These are phyloP conservation scores for Microcebus murinus DNA, from an alignment of 2,113 vertebrate genomes.

Conservation along the genomic window DNA sequence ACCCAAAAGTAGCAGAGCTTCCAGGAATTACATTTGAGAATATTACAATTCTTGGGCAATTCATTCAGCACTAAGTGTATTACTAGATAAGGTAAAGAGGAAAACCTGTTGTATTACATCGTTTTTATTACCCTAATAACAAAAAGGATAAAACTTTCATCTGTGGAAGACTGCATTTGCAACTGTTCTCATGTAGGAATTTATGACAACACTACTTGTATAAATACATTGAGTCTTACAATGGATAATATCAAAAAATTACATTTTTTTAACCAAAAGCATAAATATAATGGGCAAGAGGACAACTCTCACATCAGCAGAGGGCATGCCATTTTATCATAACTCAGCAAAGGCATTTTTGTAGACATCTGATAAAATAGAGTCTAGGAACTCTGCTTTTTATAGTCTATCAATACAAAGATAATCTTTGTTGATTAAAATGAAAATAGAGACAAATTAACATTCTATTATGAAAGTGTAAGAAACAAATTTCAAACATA, in stretches of 20 bases:
- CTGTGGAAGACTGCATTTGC: conserved; percentile 18
- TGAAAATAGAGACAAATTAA: conserved; percentile 27
- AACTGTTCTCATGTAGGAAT: conserved; percentile 47
- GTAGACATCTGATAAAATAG: conserved; percentile 45
- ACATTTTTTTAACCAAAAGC: conserved; percentile 35
- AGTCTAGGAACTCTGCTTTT: background rate
- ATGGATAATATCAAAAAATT: conserved; percentile 51
- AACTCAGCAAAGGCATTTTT: conserved; percentile 48
- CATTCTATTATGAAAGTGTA: background rate
- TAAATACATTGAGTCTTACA: conserved; percentile 38
- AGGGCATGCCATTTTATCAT: conserved; percentile 37
- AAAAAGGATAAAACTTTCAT: conserved; percentile 37
- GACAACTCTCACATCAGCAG: conserved; percentile 47
- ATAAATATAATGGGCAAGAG: conserved; percentile 36
- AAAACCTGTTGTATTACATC: background rate
- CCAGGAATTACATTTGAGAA: conserved; percentile 1
- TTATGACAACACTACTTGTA: conserved; percentile 15
- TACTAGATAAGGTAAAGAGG: background rate
- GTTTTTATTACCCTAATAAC: conserved; percentile 37
- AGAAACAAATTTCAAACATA: background rate
- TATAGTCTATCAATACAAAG: background rate
- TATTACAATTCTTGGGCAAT: background rate
- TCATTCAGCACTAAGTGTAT: background rate
- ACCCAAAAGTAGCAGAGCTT: background rate
- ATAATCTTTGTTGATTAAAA: conserved; percentile 47